Evolutionary conservation across 1,140 invertebrate species (phyloP).

Genomic region (Drosophila arizonae): DNA sequence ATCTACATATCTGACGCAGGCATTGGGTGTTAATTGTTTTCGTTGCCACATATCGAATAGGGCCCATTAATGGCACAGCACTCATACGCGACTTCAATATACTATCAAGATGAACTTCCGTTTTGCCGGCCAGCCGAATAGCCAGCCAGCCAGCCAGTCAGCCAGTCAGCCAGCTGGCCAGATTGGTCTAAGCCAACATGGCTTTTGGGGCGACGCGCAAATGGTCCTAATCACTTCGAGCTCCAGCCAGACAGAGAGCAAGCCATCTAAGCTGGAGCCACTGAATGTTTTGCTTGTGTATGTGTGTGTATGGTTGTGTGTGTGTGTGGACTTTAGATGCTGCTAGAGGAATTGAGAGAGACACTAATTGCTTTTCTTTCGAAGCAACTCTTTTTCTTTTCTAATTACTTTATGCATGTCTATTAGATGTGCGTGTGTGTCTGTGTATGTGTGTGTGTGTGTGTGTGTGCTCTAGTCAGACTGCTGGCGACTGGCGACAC

Average conservation of each 20-base stretch:
- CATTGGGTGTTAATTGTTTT: slow-evolving; percentile 80
- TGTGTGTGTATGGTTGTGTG: slow-evolving; percentile 31
- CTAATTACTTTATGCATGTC: slow-evolving; percentile 74
- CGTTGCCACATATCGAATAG: slow-evolving; percentile 73
- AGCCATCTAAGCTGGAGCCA: slow-evolving; percentile 4
- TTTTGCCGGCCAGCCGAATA: background rate
- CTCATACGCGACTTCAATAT: slow-evolving; percentile 71
- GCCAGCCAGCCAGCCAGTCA: background rate
- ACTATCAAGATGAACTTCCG: slow-evolving; percentile 71
- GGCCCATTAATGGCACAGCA: slow-evolving; percentile 60
- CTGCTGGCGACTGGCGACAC: slow-evolving; percentile 77
- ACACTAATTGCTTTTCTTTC: slow-evolving; percentile 80
- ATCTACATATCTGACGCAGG: slow-evolving; percentile 44
- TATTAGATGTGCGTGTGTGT: slow-evolving; percentile 20
- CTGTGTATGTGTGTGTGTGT: slow-evolving; percentile 13
- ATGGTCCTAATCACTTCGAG: slow-evolving; percentile 72
- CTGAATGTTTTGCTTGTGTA: slow-evolving; percentile 3
- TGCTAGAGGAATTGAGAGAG: slow-evolving; percentile 76
- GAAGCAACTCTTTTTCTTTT: slow-evolving; percentile 78
- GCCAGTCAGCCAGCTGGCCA: background rate
- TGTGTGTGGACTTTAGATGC: slow-evolving; percentile 53
- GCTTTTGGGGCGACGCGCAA: slow-evolving; percentile 51
- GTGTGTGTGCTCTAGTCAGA: slow-evolving; percentile 35
- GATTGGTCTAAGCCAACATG: slow-evolving; percentile 25
- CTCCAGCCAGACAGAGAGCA: slow-evolving; percentile 4